Evolutionary conservation across 2,888 invertebrate species (phyloP), one percentile per base, ranked within the genome.

Genomic region (Euplagia quadripunctaria): DNA sequence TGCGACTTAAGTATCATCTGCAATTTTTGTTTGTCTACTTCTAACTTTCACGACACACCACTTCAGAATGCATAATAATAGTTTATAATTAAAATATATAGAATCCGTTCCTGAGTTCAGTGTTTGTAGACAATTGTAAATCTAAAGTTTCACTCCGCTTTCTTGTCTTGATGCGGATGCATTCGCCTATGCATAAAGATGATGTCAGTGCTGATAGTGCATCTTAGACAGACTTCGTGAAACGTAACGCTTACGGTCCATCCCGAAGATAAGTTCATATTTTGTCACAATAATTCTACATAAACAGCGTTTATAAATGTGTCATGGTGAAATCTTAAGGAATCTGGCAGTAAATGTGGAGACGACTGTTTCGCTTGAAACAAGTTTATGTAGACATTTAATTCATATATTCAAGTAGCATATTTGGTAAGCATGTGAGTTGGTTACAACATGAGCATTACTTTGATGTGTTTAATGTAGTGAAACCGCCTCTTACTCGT

Each of bases 71-170:
- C 71, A 69, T 77, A 72, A 74, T 74, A 75, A 77, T 81, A 78
- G 83, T 78, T 84, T 78, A 74, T 77, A 82, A 84, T 86, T 86
- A 86, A 76, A 79, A 81, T 76, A 77, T 78, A 75, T 70, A 76
- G 70, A 80, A 81, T 74, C 74, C 75, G 73, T 79, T 76, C 73
- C 76, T 52, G 71, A 77, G 71, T 79, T 83, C 75, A 81, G 74
- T 72, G 72, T 79, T 85, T 79, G 82, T 83, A 86, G 83, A 86
- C 83, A 85, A 87, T 87, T 80, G 85, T 82, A 84, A 85, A 90
- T 86, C 83, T 84, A 65, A 79, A 85, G 85, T 90, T 90, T 90
- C 90, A 86, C 87, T 85, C 80, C 70, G 85, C 86, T 88, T 89
- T 87, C 85, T 82, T 85, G 78, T 70, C 68, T 78, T 72, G 74